Evolutionary conservation across 2,888 invertebrate genomes (phyloP).

Genomic region (Margaritifera margaritifera): DNA sequence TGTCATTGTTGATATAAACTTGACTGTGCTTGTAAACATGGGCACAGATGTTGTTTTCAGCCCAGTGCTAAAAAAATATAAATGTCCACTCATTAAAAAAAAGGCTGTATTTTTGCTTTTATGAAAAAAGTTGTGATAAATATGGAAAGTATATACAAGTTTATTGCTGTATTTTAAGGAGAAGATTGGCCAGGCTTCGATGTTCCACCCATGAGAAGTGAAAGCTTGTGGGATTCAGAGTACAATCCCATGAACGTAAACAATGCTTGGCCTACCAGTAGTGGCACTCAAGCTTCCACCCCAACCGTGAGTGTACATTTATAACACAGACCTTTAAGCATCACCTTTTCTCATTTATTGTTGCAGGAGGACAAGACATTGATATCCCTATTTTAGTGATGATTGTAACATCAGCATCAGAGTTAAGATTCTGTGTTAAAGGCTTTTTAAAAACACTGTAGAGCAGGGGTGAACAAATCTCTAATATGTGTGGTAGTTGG

Average conservation of each 20-base stretch:
- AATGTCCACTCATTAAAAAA: too few species aligned
- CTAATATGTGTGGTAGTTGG: too few species aligned
- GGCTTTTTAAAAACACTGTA: too few species aligned
- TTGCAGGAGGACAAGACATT: too few species aligned
- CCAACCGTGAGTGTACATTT: slow-evolving; percentile 35
- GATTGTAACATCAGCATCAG: too few species aligned
- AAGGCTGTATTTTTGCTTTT: not conserved
- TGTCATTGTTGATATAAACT: too few species aligned
- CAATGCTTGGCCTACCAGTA: slow-evolving; percentile 51
- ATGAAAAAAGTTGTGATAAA: not conserved
- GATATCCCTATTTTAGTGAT: too few species aligned
- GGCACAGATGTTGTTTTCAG: too few species aligned
- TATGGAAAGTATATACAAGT: not conserved
- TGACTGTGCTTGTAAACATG: too few species aligned
- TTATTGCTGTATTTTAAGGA: slow-evolving; percentile 21
- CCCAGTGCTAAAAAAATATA: too few species aligned
- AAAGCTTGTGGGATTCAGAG: slow-evolving; percentile 68
- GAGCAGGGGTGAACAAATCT: too few species aligned
- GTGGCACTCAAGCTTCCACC: slow-evolving; percentile 40
- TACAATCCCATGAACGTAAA: slow-evolving; percentile 54
- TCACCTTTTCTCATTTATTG: not conserved
- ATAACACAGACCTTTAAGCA: not conserved
- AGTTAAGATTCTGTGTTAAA: too few species aligned
- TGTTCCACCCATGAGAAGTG: slow-evolving; percentile 58
- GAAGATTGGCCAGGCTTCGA: slow-evolving; percentile 71